phyloP scores from a whole-genome alignment of 2,888 invertebrate species.

The Caenorhabditis drosophilae region DNA sequence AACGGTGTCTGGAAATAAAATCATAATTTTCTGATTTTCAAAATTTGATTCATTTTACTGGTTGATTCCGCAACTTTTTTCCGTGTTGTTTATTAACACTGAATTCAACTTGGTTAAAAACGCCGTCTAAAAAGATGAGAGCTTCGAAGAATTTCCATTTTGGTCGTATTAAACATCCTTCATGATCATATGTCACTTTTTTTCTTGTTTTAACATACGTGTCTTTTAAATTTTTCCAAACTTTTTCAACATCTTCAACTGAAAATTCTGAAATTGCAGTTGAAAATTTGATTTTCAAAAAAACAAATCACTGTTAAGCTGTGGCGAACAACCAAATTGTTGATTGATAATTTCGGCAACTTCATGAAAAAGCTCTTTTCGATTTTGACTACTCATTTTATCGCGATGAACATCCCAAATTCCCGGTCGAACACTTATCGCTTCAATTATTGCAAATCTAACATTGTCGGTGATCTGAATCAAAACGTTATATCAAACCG shows the following conservation, averaged over 20 bases:
- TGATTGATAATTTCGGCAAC: conserved; percentile 31
- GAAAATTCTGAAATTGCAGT: too few relatives aligned
- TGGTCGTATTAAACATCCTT: conserved; percentile 38
- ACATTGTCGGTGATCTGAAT: conserved; percentile 31
- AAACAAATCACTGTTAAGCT: conserved; percentile 22
- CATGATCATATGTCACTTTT: conserved; percentile 30
- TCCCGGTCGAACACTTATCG: conserved; percentile 23
- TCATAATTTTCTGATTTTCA: not conserved
- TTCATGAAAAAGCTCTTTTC: conserved; percentile 34
- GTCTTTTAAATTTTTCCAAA: conserved; percentile 49
- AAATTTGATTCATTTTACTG: not conserved
- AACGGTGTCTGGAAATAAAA: too few relatives aligned
- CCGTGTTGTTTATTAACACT: too few relatives aligned
- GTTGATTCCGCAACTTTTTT: too few relatives aligned
- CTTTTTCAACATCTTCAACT: conserved; percentile 47
- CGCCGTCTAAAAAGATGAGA: conserved; percentile 28
- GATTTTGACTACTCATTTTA: conserved; percentile 12
- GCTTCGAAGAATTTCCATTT: conserved; percentile 46
- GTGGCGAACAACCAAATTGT: conserved; percentile 26
- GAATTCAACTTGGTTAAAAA: not conserved
- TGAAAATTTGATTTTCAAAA: not conserved
- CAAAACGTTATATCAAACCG: not conserved
- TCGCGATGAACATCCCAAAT: conserved; percentile 41
- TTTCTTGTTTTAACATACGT: conserved; percentile 42
- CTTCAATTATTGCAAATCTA: conserved; percentile 36